Base-by-base conservation (phyloP, 2,888 invertebrate species). In the Agriopis marginaria region DNA sequence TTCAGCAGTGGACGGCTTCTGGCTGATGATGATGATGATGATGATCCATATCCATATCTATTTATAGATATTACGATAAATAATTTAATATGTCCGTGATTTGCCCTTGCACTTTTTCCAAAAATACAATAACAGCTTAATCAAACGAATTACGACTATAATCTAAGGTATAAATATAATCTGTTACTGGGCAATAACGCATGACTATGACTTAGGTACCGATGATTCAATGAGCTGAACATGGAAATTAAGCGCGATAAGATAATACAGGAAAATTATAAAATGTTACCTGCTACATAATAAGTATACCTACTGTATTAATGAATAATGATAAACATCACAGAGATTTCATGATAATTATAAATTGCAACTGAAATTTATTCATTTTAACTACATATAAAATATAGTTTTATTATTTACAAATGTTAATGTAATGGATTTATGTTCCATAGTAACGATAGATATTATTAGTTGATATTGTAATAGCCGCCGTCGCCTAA, bases 121-220 rank as follows among this genome's bases (percentile, higher is more conserved):
- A 58, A 58, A 58, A 58, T 7, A 32, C n/a, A 12, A 58, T 14
- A n/a, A 45, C 58, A 45, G 9, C n/a, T 23, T 45, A 45, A 58
- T 58, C 32, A 6, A 58, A 58, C 17, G 42, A 17, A 6, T 47
- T 47, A 56, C 47, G 8, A 11, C n/a, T 3, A 23, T 58, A 58
- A 44, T 56, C 17, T 11, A 10, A n/a, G 17, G 17, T 44, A 56
- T 44, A 44, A 44, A 56, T 17, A 56, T 56, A 44, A 58, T 32
- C n/a, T 32, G 45, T 58, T 58, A 12, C 58, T n/a, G 23, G n/a
- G 58, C 58, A 58, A 58, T 58, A 58, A 45, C 23, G 17, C 0
- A 32, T 58, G 45, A 45, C n/a, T 32, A 42, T n/a, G 14, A 56
- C 56, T 56, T 44, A 17, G 1, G 5, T 32, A 32, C 9, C 11